Evolutionary conservation across 2,888 invertebrate genomes (phyloP).

Genomic region (Brassicogethes aeneus): DNA sequence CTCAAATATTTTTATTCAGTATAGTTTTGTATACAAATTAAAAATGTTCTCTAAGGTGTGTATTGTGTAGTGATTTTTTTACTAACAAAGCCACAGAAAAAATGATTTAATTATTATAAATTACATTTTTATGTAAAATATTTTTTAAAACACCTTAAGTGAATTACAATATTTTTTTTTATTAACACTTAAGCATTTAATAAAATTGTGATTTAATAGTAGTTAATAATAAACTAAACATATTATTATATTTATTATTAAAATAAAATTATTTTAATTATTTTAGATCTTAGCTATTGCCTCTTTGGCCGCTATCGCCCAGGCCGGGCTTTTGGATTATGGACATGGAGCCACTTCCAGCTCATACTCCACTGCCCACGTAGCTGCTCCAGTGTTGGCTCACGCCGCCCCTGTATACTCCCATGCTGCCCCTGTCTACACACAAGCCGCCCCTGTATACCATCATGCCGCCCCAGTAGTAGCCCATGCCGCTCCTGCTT

Average conservation of each 20-base stretch:
- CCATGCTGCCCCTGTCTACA: not conserved
- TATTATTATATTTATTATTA: too few relatives aligned
- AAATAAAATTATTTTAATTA: conserved; percentile 1
- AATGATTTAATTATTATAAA: too few relatives aligned
- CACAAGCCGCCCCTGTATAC: too few relatives aligned
- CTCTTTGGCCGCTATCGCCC: conserved; percentile 13
- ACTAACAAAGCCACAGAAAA: too few relatives aligned
- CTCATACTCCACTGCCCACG: conserved; percentile 4
- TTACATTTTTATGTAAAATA: too few relatives aligned
- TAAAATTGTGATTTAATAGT: too few relatives aligned
- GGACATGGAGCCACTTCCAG: conserved; percentile 2
- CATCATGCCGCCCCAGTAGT: conserved; percentile 4
- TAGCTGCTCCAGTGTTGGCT: conserved; percentile 10
- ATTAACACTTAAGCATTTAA: too few relatives aligned
- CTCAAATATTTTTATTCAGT: not conserved
- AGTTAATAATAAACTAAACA: too few relatives aligned
- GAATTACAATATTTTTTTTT: too few relatives aligned
- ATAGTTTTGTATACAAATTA: not conserved
- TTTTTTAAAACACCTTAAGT: too few relatives aligned
- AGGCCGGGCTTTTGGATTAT: conserved; percentile 13
- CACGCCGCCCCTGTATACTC: conserved; percentile 15
- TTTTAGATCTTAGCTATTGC: conserved; percentile 16
- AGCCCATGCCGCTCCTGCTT: conserved; percentile 6
- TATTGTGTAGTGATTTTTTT: too few relatives aligned
- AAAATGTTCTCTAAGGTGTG: not conserved